A percentile compares a stretch with the other conserved stretches of the same genome.
phyloP scores from a whole-genome alignment of 2,797 vertebrate genomes.

The Leucoraja ocellata region DNA sequence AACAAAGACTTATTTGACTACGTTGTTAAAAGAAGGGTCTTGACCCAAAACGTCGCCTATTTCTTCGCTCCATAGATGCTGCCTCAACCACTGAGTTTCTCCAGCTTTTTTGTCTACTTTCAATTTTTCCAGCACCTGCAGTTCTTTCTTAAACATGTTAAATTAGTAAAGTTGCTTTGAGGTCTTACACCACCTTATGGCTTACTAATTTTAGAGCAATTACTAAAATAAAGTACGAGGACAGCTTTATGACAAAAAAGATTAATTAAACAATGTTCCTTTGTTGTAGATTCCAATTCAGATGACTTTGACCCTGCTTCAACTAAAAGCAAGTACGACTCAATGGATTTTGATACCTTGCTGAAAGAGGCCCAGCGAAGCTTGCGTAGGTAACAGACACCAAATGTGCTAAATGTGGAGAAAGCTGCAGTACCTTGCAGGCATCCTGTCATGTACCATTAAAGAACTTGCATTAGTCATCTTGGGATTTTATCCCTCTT shows the following conservation, averaged over 20 bases:
- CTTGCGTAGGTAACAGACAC: conserved; percentile 88
- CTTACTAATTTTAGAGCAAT: neutral
- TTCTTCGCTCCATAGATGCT: too few relatives aligned
- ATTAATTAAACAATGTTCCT: conserved; percentile 34
- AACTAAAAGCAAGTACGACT: conserved; percentile 98
- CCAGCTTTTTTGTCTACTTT: too few relatives aligned
- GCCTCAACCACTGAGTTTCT: too few relatives aligned
- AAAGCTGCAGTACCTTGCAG: conserved; percentile 82
- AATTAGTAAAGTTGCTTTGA: neutral
- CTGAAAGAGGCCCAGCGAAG: conserved; percentile 93
- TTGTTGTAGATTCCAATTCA: conserved; percentile 86
- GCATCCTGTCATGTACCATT: conserved; percentile 68
- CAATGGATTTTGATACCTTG: conserved; percentile 99
- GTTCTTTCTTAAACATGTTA: neutral
- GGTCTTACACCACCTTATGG: neutral
- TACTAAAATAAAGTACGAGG: neutral
- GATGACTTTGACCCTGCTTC: conserved; percentile 98
- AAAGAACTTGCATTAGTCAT: conserved; percentile 72
- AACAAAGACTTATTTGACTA: too few relatives aligned
- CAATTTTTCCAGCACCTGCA: too few relatives aligned
- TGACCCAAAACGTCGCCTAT: too few relatives aligned
- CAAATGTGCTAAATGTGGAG: conserved; percentile 56
- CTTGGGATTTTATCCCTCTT: conserved; percentile 67
- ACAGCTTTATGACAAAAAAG: neutral
- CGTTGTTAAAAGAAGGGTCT: neutral